Evolutionary conservation across 2,113 vertebrate genomes (phyloP), one percentile per base, ranked within the genome.

Genomic region (Bambusicola thoracicus): DNA sequence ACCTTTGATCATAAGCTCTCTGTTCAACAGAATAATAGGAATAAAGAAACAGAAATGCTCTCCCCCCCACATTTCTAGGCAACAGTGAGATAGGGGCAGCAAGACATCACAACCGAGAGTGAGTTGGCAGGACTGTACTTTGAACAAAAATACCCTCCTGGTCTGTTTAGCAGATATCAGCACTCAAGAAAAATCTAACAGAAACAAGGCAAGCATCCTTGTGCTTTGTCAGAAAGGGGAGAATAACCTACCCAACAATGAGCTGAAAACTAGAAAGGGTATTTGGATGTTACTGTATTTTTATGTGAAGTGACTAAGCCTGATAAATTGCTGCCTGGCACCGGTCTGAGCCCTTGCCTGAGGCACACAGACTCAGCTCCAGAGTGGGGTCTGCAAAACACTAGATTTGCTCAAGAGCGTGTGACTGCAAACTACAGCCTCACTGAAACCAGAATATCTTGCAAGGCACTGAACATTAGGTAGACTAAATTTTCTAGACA

Each of bases 391-490:
- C 20, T 20, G 3, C 22, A 4, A n/a, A 73, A 40, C 0, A 2
- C n/a, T 70, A 43, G 29, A 65, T 63, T 30, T 46, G 80, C 66
- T 62, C 53, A 69, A 66, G 85, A 67, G 9, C 27, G 32, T 0
- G 1, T 41, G 83, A 83, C 8, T 77, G 56, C 86, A 92, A 93
- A 92, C 62, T 58, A 24, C 8, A 73, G 9, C 20, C 76, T 93
- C 90, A 81, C 77, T 69, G 66, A 90, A 94, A 61, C 22, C 65
- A 81, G 85, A 89, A 91, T 59, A 41, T 68, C 81, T 83, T 77
- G 72, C 51, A 86, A 81, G 34, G 67, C 85, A 81, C 61, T 46
- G 55, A 78, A 63, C 72, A 13, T 36, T 78, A 72, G 22, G 32
- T 67, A 78, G 92, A 61, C 84, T 68, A 58, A 68, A 40, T 89